Conservation (phyloP, 2,888 invertebrate genomes). For the Argyresthia albistria region DNA sequence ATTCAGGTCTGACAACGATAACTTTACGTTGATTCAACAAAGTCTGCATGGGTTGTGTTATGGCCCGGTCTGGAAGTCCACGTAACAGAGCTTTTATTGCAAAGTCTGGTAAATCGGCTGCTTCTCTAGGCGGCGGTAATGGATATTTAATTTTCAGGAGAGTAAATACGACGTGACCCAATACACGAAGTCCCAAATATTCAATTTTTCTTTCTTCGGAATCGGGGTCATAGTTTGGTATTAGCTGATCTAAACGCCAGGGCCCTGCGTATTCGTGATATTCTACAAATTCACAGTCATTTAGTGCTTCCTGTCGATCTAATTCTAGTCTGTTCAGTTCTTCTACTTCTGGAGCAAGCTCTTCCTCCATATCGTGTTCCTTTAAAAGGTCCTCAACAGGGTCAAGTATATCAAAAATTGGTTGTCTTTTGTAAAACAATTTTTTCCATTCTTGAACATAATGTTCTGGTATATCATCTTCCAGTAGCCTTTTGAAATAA, state of each 20-base stretch:
- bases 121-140: constrained; percentile 34
- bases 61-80: constrained; percentile 49
- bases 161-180: constrained; percentile 68
- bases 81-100: constrained; percentile 49
- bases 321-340: constrained; percentile 59
- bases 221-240: constrained; percentile 49
- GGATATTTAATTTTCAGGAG: constrained; percentile 64
- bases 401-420: constrained; percentile 63
- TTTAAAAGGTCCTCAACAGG: constrained; percentile 48
- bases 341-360: constrained; percentile 32
- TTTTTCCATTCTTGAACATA: constrained; percentile 70
- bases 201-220: constrained; percentile 54
- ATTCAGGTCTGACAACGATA: constrained; percentile 52
- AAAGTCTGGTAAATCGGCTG: constrained; percentile 44
- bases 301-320: constrained; percentile 64
- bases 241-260: constrained; percentile 63
- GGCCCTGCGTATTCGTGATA: constrained; percentile 67
- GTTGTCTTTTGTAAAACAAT: constrained; percentile 66
- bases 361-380: constrained; percentile 30
- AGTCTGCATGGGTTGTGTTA: constrained; percentile 45
- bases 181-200: constrained; percentile 48
- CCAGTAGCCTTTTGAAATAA: constrained; percentile 54
- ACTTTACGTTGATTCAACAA: constrained; percentile 49
- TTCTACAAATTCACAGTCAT: constrained; percentile 67
- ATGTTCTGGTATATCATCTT: constrained; percentile 52